A percentile compares a stretch with the other conserved stretches of the same genome.
Evolutionary conservation across 2,113 vertebrate genomes (phyloP).

Genomic region (Conger conger): DNA sequence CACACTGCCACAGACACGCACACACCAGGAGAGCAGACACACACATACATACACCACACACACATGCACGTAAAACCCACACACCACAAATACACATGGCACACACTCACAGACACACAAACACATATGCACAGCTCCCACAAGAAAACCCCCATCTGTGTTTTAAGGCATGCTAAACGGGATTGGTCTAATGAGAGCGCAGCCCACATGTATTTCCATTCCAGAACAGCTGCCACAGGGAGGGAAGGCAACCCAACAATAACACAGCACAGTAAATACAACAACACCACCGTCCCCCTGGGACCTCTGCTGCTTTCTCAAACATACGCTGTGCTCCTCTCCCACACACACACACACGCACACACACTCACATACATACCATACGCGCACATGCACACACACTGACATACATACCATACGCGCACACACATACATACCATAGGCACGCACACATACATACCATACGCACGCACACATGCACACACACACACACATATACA

Average conservation of each 20-base stretch:
- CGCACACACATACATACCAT: not conserved
- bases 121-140: not conserved
- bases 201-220: conserved; percentile 11
- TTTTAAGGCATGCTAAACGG: conserved; percentile 19
- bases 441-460: not conserved
- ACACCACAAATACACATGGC: too few relatives aligned
- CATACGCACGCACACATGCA: not conserved
- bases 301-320: not conserved
- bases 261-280: conserved; percentile 20
- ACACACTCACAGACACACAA: not conserved
- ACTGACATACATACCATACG: not conserved
- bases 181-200: conserved; percentile 6
- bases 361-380: not conserved
- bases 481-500: not conserved
- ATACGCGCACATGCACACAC: not conserved
- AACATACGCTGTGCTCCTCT: not conserved
- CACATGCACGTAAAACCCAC: too few relatives aligned
- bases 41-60: not conserved
- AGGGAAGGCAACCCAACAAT: not conserved
- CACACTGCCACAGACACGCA: not conserved
- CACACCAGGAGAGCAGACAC: not conserved
- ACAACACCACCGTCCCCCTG: not conserved
- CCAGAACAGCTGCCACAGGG: not conserved
- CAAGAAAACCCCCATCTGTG: not conserved
- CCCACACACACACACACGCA: not conserved